These are phyloP conservation scores for Auanema freiburgensis DNA, from an alignment of 2,888 invertebrate genomes.

Conservation along the genomic window DNA sequence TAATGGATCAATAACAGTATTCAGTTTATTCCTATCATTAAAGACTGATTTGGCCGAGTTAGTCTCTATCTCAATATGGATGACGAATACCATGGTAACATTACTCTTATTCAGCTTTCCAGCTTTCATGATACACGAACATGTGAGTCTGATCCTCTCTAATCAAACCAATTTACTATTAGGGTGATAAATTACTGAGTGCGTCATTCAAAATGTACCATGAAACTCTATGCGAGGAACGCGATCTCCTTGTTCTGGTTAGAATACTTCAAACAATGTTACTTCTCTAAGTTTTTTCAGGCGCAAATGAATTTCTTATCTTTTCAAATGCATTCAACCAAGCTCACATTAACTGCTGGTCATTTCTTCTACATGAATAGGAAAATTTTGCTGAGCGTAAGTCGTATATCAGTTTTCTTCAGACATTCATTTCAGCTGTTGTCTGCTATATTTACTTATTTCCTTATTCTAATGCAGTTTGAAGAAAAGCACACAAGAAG, in stretches of 20 bases:
- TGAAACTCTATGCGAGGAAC: conserved; percentile 42
- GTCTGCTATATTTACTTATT: conserved; percentile 47
- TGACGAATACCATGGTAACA: conserved; percentile 35
- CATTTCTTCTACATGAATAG: conserved; percentile 47
- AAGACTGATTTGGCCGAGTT: conserved; percentile 39
- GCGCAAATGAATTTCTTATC: conserved; percentile 46
- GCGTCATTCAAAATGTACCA: conserved; percentile 48
- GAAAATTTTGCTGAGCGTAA: conserved; percentile 40
- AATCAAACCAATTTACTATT: conserved; percentile 9
- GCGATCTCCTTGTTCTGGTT: conserved; percentile 41
- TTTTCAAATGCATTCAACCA: conserved; percentile 45
- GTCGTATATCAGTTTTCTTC: conserved; percentile 1
- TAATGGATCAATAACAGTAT: not conserved
- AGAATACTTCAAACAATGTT: not conserved
- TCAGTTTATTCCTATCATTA: too few relatives aligned
- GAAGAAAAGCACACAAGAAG: conserved; percentile 8
- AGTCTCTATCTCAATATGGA: conserved; percentile 39
- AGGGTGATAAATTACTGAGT: conserved; percentile 40
- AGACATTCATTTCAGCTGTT: conserved; percentile 31
- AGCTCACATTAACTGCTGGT: conserved; percentile 40
- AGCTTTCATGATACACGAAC: conserved; percentile 47
- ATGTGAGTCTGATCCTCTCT: conserved; percentile 17
- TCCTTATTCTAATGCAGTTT: conserved; percentile 36
- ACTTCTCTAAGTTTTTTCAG: conserved; percentile 17
- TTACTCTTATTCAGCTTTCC: conserved; percentile 44